These are phyloP conservation scores for Blennius ocellaris DNA, from an alignment of 2,113 vertebrate genomes.

Conservation along the genomic window DNA sequence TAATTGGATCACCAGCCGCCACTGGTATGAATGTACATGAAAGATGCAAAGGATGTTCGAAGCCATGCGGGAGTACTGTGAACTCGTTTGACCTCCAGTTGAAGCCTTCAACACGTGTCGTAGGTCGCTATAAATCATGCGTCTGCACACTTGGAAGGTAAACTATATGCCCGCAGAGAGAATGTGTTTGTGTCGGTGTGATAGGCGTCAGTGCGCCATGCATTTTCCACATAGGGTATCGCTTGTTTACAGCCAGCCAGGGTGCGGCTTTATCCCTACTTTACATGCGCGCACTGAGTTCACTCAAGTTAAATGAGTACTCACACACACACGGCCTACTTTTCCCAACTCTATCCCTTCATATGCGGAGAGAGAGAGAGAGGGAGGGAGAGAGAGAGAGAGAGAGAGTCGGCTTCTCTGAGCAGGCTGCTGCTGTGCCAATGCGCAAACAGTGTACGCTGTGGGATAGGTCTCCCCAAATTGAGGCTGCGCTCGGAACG, in stretches of 20 bases:
- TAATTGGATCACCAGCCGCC: no score
- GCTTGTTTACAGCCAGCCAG: conserved; percentile 46
- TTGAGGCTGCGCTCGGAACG: conserved; percentile 71
- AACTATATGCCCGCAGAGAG: background rate
- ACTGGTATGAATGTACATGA: background rate
- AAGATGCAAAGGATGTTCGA: background rate
- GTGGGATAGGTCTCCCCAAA: conserved; percentile 74
- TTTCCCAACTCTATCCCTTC: conserved; percentile 54
- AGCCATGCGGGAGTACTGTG: background rate
- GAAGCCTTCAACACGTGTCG: background rate
- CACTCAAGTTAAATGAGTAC: conserved; percentile 61
- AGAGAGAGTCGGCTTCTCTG: conserved; percentile 11
- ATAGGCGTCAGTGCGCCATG: background rate
- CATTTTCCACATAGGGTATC: conserved; percentile 1
- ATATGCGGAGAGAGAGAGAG: conserved; percentile 31
- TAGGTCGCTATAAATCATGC: background rate
- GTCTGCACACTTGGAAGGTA: no score
- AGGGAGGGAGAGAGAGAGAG: background rate
- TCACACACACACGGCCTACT: conserved; percentile 61
- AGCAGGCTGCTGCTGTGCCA: conserved; percentile 67
- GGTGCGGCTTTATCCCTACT: conserved; percentile 49
- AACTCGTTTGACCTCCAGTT: background rate
- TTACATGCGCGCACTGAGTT: conserved; percentile 49
- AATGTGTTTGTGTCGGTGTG: background rate
- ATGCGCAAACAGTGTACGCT: conserved; percentile 72